Conservation (phyloP, 2,113 vertebrate species). For the Dolichotis patagonum region DNA sequence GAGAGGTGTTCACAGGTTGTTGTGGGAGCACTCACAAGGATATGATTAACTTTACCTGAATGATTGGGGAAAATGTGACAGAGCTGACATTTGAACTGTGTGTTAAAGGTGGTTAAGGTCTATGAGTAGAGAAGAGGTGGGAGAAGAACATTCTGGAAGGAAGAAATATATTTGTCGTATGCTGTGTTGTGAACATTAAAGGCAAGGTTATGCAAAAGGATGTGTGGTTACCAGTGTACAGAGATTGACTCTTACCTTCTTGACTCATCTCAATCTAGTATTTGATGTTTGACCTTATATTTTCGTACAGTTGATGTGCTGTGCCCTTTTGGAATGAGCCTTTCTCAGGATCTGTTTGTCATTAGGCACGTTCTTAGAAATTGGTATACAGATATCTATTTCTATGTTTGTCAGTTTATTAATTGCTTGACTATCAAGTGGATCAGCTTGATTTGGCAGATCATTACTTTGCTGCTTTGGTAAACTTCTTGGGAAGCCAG, state of each 20-base stretch:
- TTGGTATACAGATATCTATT: not conserved
- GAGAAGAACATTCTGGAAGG: slow-evolving; percentile 3
- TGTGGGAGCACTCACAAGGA: not conserved
- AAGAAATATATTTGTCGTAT: not conserved
- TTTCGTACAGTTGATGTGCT: slow-evolving; percentile 32
- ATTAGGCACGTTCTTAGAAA: slow-evolving; percentile 22
- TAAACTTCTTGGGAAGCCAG: slow-evolving; percentile 40
- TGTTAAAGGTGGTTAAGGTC: not conserved
- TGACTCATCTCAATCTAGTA: not conserved
- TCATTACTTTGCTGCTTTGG: slow-evolving; percentile 7
- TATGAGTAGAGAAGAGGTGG: slow-evolving; percentile 1
- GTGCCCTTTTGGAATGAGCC: not conserved
- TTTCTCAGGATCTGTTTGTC: not conserved
- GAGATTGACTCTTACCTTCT: not conserved
- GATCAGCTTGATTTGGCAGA: slow-evolving; percentile 55
- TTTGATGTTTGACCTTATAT: slow-evolving; percentile 47
- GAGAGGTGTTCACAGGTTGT: not conserved
- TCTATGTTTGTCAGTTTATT: slow-evolving; percentile 24
- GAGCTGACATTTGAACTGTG: slow-evolving; percentile 54
- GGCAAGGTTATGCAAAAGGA: not conserved
- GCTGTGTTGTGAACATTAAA: slow-evolving; percentile 36
- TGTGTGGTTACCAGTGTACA: not conserved
- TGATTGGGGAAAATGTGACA: slow-evolving; percentile 24
- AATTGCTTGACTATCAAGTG: slow-evolving; percentile 59
- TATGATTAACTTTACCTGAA: slow-evolving; percentile 68